Conservation (phyloP, 2,113 vertebrate genomes). For the Stictonetta naevosa region DNA sequence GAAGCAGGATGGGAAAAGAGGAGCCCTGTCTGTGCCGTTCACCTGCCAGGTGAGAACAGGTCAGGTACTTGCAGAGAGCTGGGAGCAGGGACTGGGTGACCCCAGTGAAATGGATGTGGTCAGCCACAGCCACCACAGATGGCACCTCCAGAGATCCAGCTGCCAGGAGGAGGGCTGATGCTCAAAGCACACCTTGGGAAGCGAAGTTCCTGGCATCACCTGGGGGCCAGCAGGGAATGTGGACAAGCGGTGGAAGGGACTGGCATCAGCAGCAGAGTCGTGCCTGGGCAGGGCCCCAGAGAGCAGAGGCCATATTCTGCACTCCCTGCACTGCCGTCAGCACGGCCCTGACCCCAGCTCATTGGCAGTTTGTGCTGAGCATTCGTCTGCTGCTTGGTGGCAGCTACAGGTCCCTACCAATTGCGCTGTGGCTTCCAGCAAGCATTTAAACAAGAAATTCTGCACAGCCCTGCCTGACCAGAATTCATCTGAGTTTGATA, state of each 20-base stretch:
- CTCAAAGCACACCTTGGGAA: not conserved
- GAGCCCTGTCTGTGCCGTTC: not conserved
- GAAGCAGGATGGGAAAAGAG: accelerated
- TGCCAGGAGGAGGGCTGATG: not conserved
- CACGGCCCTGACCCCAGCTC: accelerated
- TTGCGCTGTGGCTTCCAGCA: not conserved
- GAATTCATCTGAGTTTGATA: not conserved
- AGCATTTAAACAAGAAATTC: not conserved
- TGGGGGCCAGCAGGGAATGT: not conserved
- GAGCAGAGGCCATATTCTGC: not conserved
- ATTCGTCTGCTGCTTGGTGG: not conserved
- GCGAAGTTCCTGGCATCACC: not conserved
- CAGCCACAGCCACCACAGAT: not conserved
- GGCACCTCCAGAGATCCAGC: not conserved
- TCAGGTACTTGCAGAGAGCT: not conserved
- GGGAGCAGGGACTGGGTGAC: not conserved
- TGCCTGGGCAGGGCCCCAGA: accelerated
- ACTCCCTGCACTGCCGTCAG: accelerated
- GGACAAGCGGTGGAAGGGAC: not conserved
- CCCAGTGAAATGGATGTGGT: accelerated
- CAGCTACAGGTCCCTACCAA: not conserved
- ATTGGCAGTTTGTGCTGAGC: accelerated
- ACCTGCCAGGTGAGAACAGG: not conserved
- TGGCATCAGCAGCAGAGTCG: accelerated
- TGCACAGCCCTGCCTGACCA: not conserved